phyloP scores from a whole-genome alignment of 2,113 vertebrate genomes.

The Ciconia boyciana region DNA sequence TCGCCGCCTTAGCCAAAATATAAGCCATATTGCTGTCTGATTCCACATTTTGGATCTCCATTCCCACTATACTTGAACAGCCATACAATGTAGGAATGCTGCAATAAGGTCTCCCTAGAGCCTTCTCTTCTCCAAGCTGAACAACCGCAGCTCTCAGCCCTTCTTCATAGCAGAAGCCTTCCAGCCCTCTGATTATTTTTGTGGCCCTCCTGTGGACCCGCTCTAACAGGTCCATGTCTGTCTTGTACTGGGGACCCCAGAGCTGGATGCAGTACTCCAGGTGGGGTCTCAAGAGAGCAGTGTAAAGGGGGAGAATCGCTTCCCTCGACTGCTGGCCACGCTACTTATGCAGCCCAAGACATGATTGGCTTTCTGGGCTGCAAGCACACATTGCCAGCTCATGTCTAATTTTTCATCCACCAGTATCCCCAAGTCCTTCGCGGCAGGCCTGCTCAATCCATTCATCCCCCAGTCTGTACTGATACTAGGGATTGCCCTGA shows the following conservation, averaged over 20 bases:
- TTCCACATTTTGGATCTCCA: neutral
- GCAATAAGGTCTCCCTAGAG: neutral
- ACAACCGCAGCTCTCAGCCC: neutral
- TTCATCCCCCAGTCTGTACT: neutral
- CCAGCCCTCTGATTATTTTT: neutral
- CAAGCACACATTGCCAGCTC: neutral
- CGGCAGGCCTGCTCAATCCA: neutral
- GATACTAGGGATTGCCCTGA: neutral
- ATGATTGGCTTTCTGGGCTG: neutral
- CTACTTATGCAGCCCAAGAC: neutral
- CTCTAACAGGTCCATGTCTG: neutral
- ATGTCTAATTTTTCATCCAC: neutral
- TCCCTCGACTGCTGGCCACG: fast-evolving
- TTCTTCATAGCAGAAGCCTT: neutral
- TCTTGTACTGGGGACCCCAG: neutral
- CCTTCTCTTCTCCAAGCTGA: neutral
- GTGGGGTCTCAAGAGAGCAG: neutral
- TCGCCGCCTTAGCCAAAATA: neutral
- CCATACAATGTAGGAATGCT: neutral
- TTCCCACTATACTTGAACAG: neutral
- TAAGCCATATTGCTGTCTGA: neutral
- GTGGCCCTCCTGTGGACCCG: neutral
- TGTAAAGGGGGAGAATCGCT: fast-evolving
- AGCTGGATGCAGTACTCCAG: neutral
- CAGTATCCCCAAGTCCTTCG: neutral